Evolutionary conservation across 2,113 vertebrate species (phyloP), one percentile per base, ranked within the genome.

Genomic region (Dicerorhinus sumatrensis): DNA sequence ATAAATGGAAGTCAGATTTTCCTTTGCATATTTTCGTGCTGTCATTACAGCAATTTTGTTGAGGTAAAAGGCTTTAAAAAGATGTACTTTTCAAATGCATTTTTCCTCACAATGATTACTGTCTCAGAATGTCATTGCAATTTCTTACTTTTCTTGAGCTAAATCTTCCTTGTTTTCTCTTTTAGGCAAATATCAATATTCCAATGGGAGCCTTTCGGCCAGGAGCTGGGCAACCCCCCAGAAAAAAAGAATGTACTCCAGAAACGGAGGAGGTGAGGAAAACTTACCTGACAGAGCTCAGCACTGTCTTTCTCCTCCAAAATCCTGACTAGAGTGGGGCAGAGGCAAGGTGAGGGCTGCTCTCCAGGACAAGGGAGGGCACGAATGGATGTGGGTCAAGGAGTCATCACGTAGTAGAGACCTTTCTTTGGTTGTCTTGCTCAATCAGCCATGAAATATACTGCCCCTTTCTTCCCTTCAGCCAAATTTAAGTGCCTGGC

Each of bases 131-230:
- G 76, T 96, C 85, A 94, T n/a, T 79, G 70, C 29, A 56, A 17
- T 70, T 86, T 89, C 67, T 79, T 91, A 83, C 31, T 88, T 94
- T 96, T 85, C 93, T 95, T 76, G 69, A 60, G 51, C 70, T 92
- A 85, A 96, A 92, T 96, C 72, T 91, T 97, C 81, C 14, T 42
- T 84, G 0, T 93, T 98, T 97, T 99, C 97, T 91, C 96, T 97
- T 94, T 83, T 98, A 99, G 99, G 99, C 99, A 98, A 99, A 99
- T 98, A 99, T 99, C 98, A 99, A 99, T 98, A 99, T 99, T 98
- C 99, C 99, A 89, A 99, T 99, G 99, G 99, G 99, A 98, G 99
- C 99, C 97, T 99, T 99, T 98, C 99, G 99, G 98, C 99, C 99
- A 94, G 99, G 99, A 98, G 99, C 99, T 62, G 99, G 99, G 94